Base-by-base conservation (phyloP, 2,797 vertebrate genomes). In the Xiphorhynchus erythropygius region DNA sequence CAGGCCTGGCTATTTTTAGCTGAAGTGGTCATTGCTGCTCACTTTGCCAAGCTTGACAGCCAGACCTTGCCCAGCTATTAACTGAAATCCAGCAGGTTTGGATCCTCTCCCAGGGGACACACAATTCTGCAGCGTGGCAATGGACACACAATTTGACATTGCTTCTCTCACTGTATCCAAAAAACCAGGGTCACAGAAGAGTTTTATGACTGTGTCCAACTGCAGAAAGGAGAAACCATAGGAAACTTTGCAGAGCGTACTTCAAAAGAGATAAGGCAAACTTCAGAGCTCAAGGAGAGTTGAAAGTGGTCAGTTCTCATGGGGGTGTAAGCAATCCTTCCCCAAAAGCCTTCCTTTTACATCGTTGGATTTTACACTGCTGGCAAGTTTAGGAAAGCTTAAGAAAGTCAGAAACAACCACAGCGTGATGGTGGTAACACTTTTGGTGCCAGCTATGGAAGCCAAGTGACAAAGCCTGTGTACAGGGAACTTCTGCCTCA, bases 111-210 rank as follows among this genome's bases (percentile, higher is more conserved):
- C 37, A 42, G 9, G 24, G 15, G 25, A 81, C 12, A 46, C 32
- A 46, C 7, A 25, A 5, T 5, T 30, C 65, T 52, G 18, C 35
- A 42, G 14, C 3, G 9, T 1, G 11, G 28, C 42, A 47, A 15
- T 4, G 16, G 1, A 21, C 1, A 1, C 1, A 6, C 44, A 1
- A 0, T 32, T 55, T 10, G 17, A 5, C 10, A 4, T 6, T 18
- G 8, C 15, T 78, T 21, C 57, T 73, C 70, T 37, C 19, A 14
- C 47, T 5, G 0, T 2, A 75, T 5, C 35, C 28, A 35, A 39
- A 87, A 42, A 3, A 62, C 5, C 18, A 25, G 19, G 21, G 3
- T 4, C 9, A 53, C 11, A 47, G 62, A 73, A 28, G 7, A 30
- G 25, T n/a, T 67, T 18, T 44, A 5, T 33, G 5, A 13, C 14